phyloP scores from a whole-genome alignment of 2,113 vertebrate species.

The Chrysemys picta region DNA sequence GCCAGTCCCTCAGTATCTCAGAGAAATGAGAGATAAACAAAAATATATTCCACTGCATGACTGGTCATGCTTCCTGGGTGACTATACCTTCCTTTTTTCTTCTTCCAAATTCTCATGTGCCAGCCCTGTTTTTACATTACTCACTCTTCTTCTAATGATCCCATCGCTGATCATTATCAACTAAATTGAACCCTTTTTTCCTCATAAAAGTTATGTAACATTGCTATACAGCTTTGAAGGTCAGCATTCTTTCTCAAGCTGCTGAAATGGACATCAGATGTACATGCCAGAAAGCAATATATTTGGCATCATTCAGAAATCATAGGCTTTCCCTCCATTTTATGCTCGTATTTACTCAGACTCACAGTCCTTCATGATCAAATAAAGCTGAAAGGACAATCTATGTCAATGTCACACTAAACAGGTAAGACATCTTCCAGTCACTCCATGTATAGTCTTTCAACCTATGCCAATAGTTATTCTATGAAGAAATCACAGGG shows the following conservation, averaged over 20 bases:
- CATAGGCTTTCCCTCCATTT: neutral
- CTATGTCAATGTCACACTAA: neutral
- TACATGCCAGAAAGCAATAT: neutral
- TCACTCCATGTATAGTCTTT: neutral
- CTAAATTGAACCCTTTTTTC: neutral
- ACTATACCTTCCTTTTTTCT: no score
- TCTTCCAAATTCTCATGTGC: neutral
- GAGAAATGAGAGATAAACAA: no score
- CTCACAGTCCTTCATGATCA: neutral
- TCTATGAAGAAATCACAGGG: no score
- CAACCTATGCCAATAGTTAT: neutral
- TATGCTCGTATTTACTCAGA: neutral
- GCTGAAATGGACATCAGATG: neutral
- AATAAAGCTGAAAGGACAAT: neutral
- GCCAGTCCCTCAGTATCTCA: no score
- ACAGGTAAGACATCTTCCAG: neutral
- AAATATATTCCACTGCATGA: no score
- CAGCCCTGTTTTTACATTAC: neutral
- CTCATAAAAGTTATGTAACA: neutral
- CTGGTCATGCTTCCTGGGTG: no score
- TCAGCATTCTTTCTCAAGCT: neutral
- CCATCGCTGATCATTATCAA: neutral
- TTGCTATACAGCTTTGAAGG: no score
- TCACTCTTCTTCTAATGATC: no score
- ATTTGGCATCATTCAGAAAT: slow-evolving; percentile 9